phyloP scores from a whole-genome alignment of 2,113 vertebrate species.

The Leiothrix lutea region DNA sequence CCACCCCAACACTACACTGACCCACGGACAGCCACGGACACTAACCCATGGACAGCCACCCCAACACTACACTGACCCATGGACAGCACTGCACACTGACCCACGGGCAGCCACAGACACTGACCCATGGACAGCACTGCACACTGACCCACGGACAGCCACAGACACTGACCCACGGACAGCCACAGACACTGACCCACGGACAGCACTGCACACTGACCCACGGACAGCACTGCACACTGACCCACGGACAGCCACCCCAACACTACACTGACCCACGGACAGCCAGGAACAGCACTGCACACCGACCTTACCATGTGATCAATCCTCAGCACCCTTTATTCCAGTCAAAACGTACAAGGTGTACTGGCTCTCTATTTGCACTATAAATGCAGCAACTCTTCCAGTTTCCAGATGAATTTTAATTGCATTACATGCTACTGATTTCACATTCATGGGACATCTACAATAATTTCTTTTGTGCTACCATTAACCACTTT shows the following conservation, averaged over 20 bases:
- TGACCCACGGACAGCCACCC: not conserved
- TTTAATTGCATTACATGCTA: not conserved
- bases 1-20: too few relatives aligned
- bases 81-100: not conserved
- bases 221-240: too few relatives aligned
- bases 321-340: not conserved
- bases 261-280: not conserved
- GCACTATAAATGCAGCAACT: not conserved
- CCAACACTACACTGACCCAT: not conserved
- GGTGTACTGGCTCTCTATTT: not conserved
- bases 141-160: fast-evolving
- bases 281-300: not conserved
- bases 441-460: not conserved
- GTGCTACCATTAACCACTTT: not conserved
- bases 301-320: not conserved
- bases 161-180: not conserved
- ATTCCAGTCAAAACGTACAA: not conserved
- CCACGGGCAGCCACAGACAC: not conserved
- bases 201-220: not conserved
- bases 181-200: not conserved
- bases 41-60: not conserved
- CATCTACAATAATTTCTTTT: not conserved
- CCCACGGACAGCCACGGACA: not conserved
- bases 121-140: not conserved
- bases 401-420: not conserved